Evolutionary conservation across 1,140 invertebrate genomes (phyloP), one percentile per base, ranked within the genome.

Genomic region (Diorhabda elongata): DNA sequence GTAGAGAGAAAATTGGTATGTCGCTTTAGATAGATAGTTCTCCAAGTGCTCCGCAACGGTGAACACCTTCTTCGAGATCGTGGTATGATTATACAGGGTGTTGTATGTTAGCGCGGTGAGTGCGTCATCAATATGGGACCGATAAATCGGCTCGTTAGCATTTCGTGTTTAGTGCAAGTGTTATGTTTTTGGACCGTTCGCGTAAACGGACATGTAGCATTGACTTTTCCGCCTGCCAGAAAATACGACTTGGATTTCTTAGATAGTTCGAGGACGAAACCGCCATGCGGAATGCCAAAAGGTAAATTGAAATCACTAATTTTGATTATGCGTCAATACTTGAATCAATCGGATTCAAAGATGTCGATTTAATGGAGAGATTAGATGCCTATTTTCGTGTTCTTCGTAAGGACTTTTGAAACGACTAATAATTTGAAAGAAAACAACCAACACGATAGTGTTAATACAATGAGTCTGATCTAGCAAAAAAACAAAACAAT

Each of bases 201-300:
- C 4, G 7, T 43, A 4, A 9, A 42, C 8, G 67, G 60, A 56
- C 94, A 96, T 80, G 92, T 96, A 4, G 90, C 92, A 3, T 82
- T 96, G n/a, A 94, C 91, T 3, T 96, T 90, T 82, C 94, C 94
- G 58, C 90, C 89, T 3, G 92, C 93, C 1, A 87, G 94, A 72
- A 89, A 90, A 73, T 96, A 91, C 78, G 93, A 95, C 78, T 83
- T 98, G 78, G 96, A 98, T 83, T 98, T 97, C 83, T 84, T 98
- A 81, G 95, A 98, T 81, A 97, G 92, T 79, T 87, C 90, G 64
- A 88, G 95, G 74, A 97, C 96, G 11, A 91, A 91, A 74, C 89
- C 89, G 67, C 96, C 95, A 44, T 98, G 96, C 82, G 96, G 96
- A 71, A 96, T 98, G 92, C 95, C 95, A 4, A 94, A 91, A 91